Evolutionary conservation across 1,140 invertebrate species (phyloP).

Genomic region (Trachymyrmex septentrionalis): DNA sequence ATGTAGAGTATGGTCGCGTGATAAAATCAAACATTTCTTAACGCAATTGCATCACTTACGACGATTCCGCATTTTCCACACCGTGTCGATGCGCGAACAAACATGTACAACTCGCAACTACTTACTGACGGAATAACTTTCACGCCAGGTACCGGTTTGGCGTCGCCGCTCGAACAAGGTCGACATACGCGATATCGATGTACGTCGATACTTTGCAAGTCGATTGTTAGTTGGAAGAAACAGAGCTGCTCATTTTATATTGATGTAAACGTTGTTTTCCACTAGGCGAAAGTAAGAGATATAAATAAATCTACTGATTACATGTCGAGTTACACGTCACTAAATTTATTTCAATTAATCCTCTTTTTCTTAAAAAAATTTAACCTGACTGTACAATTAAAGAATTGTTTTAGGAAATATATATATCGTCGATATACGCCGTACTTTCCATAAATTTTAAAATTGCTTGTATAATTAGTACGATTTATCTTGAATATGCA

Average conservation of each 20-base stretch:
- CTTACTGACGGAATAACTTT: conserved; percentile 43
- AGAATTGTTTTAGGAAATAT: neutral
- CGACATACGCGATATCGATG: conserved; percentile 1
- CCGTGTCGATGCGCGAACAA: no score
- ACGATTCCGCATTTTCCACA: conserved; percentile 51
- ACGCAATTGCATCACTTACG: conserved; percentile 20
- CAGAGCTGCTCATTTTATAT: neutral
- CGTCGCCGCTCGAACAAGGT: conserved; percentile 24
- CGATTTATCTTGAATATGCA: neutral
- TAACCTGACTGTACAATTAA: neutral
- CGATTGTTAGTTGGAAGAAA: neutral
- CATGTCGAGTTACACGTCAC: neutral
- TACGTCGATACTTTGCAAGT: neutral
- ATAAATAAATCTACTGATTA: conserved; percentile 39
- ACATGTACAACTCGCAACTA: conserved; percentile 27
- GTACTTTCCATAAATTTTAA: neutral
- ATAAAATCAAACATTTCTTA: conserved; percentile 13
- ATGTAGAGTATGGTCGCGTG: no score
- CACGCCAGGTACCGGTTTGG: no score
- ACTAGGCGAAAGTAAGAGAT: neutral
- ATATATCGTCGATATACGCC: neutral
- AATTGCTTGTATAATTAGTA: neutral
- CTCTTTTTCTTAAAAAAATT: neutral
- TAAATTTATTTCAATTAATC: neutral
- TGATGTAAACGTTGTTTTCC: neutral